phyloP scores from a whole-genome alignment of 2,888 invertebrate genomes.

The Pilophorus perplexus region DNA sequence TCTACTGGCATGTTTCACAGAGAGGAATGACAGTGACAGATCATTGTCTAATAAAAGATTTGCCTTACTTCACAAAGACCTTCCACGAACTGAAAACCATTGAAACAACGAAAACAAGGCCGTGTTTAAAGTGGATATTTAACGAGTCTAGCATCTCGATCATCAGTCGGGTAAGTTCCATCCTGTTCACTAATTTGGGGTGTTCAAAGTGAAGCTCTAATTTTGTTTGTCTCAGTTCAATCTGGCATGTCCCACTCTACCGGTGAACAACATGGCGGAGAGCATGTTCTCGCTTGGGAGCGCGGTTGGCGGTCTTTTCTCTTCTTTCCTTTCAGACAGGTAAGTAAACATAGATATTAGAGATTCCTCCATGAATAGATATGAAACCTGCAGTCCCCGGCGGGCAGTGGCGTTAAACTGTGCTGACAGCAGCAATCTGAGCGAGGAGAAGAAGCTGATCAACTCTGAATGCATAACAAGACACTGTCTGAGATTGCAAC shows the following conservation, averaged over 20 bases:
- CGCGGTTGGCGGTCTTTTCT: constrained; percentile 24
- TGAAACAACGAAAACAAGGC: not conserved
- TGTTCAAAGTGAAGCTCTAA: not conserved
- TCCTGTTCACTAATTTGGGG: not conserved
- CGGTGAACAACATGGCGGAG: constrained; percentile 34
- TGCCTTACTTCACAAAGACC: constrained; percentile 6
- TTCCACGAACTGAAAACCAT: constrained; percentile 14
- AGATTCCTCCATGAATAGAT: too few relatives aligned
- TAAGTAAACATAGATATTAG: too few relatives aligned
- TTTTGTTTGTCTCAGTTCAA: not conserved
- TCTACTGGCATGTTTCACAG: too few relatives aligned
- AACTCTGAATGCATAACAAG: too few relatives aligned
- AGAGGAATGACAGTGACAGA: not conserved
- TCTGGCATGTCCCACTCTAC: constrained; percentile 11
- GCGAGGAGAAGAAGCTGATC: too few relatives aligned
- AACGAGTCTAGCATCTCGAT: constrained; percentile 1
- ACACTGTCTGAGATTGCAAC: too few relatives aligned
- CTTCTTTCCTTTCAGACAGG: constrained; percentile 30
- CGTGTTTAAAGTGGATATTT: constrained; percentile 18
- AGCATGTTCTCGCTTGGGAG: constrained; percentile 27
- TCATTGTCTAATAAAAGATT: constrained; percentile 27
- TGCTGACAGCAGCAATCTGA: too few relatives aligned
- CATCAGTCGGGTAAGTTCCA: constrained; percentile 6
- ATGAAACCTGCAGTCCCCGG: too few relatives aligned
- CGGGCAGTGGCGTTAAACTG: too few relatives aligned